Percentiles rank a stretch among this genome's conserved stretches.
phyloP scores from a whole-genome alignment of 2,797 vertebrate genomes.

The Tenualosa ilisha region DNA sequence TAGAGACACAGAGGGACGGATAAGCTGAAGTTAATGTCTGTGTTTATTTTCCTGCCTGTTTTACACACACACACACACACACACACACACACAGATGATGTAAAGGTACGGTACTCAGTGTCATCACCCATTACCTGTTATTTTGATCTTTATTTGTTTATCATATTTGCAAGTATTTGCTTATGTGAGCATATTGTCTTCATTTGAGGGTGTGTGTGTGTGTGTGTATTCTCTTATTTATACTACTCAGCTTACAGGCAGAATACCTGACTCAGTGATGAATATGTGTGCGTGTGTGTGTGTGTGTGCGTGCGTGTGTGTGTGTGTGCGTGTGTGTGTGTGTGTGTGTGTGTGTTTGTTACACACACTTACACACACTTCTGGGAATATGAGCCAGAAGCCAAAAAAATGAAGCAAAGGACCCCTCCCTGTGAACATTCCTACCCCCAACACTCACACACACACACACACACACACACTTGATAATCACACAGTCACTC shows the following conservation, averaged over 20 bases:
- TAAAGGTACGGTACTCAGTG: background rate
- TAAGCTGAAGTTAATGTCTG: slow-evolving; percentile 3
- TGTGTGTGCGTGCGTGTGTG: background rate
- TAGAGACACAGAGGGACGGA: background rate
- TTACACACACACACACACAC: slow-evolving; percentile 22
- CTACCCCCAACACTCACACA: background rate
- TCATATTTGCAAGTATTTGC: no score
- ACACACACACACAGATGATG: background rate
- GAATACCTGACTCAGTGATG: background rate
- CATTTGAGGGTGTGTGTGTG: background rate
- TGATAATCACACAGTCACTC: background rate
- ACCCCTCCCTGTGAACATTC: background rate
- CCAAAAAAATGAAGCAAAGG: background rate
- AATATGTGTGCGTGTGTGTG: background rate
- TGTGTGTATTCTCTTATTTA: background rate
- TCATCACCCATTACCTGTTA: slow-evolving; percentile 1
- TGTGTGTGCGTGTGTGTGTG: background rate
- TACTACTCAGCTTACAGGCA: background rate
- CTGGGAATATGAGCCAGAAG: background rate
- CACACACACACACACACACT: slow-evolving; percentile 6
- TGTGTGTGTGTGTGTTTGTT: background rate
- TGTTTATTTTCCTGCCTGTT: background rate
- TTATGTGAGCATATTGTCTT: background rate
- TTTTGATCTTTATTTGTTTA: background rate
- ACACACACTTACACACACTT: background rate